Percentiles rank a stretch among this genome's conserved stretches.
phyloP scores from a whole-genome alignment of 2,797 vertebrate genomes.

The Arrhamphus sclerolepis region DNA sequence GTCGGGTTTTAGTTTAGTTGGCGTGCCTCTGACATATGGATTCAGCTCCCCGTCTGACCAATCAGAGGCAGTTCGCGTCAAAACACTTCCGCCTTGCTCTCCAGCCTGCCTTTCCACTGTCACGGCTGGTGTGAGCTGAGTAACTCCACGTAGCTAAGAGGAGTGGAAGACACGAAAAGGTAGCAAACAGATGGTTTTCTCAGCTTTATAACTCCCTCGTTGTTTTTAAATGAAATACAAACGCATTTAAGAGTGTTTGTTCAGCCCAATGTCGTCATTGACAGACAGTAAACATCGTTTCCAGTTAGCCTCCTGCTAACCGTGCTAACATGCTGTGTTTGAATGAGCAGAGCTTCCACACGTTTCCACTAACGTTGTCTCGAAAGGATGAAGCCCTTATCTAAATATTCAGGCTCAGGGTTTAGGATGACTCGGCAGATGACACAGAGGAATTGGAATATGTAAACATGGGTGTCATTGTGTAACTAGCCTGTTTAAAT shows the following conservation, averaged over 20 bases:
- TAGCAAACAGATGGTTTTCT: neutral
- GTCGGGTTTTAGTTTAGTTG: no score
- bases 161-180: slow-evolving; percentile 43
- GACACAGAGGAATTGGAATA: neutral
- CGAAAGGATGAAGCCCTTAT: neutral
- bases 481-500: slow-evolving; percentile 24
- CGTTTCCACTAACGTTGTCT: slow-evolving; percentile 38
- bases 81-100: slow-evolving; percentile 68
- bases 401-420: no score
- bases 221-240: neutral
- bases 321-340: slow-evolving; percentile 65
- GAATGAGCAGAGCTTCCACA: slow-evolving; percentile 55
- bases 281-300: slow-evolving; percentile 21
- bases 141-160: slow-evolving; percentile 35
- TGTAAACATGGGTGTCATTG: neutral
- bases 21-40: neutral
- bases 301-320: slow-evolving; percentile 44
- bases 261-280: neutral
- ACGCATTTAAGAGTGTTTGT: neutral
- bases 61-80: slow-evolving; percentile 42
- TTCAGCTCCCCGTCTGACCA: slow-evolving; percentile 30
- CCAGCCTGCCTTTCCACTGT: slow-evolving; percentile 61
- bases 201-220: fast-evolving
- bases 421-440: neutral
- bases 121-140: slow-evolving; percentile 56